A percentile compares a stretch with the other conserved stretches of the same genome.
phyloP scores from a whole-genome alignment of 1,140 invertebrate species.

The Cydia pomonella region DNA sequence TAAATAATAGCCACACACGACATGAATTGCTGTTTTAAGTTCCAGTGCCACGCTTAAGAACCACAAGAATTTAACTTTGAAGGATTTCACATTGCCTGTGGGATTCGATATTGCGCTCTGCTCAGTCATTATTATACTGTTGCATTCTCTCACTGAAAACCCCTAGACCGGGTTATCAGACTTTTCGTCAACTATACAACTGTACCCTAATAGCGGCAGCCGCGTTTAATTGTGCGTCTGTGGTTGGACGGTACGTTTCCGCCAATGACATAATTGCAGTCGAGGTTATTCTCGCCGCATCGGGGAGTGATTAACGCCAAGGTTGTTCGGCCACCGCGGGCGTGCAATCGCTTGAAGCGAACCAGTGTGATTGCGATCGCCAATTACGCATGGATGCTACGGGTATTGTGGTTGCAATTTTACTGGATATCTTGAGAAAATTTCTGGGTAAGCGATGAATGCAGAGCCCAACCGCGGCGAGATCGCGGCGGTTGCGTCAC shows the following conservation, averaged over 20 bases:
- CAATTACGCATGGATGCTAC: neutral
- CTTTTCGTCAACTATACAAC: neutral
- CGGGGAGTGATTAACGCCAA: conserved; percentile 24
- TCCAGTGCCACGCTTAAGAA: too few species aligned
- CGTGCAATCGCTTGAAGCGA: neutral
- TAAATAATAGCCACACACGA: too few species aligned
- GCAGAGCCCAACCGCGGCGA: conserved; percentile 13
- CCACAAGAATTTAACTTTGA: neutral
- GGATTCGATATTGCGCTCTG: neutral
- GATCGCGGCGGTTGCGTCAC: conserved; percentile 50
- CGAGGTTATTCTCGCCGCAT: conserved; percentile 31
- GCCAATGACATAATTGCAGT: conserved; percentile 27
- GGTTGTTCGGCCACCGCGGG: conserved; percentile 4
- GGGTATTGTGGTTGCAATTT: neutral
- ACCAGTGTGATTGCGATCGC: neutral
- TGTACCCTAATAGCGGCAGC: neutral
- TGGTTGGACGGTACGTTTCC: conserved; percentile 24
- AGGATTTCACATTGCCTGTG: neutral
- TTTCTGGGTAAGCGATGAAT: neutral
- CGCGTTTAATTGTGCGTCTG: conserved; percentile 11
- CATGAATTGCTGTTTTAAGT: too few species aligned
- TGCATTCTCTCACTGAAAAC: neutral
- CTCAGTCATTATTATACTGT: neutral
- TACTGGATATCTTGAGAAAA: neutral
- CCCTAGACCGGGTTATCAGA: neutral